Percentiles rank a stretch among this genome's conserved stretches.
phyloP scores from a whole-genome alignment of 2,113 vertebrate genomes.

The Platysteira castanea region DNA sequence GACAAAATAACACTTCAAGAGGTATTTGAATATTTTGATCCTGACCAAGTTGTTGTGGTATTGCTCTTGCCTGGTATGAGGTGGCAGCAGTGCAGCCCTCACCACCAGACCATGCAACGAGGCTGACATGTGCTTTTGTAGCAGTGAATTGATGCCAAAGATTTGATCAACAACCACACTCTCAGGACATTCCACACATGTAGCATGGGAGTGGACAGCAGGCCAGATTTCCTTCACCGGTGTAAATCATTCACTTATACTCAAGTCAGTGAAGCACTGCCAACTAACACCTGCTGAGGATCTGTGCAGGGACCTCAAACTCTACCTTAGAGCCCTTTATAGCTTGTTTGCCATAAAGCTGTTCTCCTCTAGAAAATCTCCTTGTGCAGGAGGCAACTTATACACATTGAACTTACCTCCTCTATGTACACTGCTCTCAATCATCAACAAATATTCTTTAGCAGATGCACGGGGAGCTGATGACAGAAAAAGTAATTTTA shows the following conservation, averaged over 20 bases:
- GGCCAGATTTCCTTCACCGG: background rate
- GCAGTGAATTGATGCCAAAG: background rate
- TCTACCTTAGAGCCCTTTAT: background rate
- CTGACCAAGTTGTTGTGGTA: background rate
- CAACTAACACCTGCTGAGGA: background rate
- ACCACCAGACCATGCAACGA: background rate
- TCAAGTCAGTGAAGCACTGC: background rate
- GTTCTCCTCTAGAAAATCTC: background rate
- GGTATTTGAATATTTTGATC: background rate
- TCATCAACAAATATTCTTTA: background rate
- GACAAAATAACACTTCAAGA: background rate
- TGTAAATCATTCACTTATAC: background rate
- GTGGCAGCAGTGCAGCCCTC: background rate
- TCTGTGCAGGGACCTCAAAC: background rate
- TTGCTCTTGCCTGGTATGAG: background rate
- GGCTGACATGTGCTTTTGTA: background rate
- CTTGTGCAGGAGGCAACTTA: background rate
- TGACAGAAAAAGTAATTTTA: slow-evolving; percentile 11
- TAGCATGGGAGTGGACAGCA: background rate
- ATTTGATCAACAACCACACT: background rate
- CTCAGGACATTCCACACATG: background rate
- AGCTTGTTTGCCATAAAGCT: background rate
- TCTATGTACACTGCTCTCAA: background rate
- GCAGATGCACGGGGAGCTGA: background rate
- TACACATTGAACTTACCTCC: background rate